These are phyloP conservation scores for Cassiopea andromeda DNA, from an alignment of 30 jellyfish, hydroid and myxozoan genomes.

Conservation along the genomic window DNA sequence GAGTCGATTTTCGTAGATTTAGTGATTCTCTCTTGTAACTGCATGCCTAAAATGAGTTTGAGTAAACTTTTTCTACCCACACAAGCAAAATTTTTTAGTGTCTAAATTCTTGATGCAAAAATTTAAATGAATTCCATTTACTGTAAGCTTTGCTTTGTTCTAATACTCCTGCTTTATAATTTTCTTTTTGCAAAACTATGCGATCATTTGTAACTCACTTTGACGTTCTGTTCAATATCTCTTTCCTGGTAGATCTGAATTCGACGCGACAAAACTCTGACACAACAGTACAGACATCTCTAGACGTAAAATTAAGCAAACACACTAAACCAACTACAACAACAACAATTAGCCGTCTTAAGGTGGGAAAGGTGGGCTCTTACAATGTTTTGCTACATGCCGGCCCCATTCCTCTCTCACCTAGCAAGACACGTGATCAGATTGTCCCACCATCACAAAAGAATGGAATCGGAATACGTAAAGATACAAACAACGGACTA, in stretches of 20 bases:
- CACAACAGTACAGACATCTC: not conserved
- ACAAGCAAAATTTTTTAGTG: no score
- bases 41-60: not conserved
- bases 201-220: no score
- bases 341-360: not conserved
- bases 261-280: not conserved
- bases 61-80: no score
- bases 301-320: not conserved
- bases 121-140: no score
- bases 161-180: no score
- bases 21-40: not conserved
- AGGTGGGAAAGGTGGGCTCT: slow-evolving; percentile 58
- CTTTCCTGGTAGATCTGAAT: not conserved
- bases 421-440: slow-evolving; percentile 68
- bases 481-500: not conserved
- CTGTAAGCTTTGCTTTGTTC: no score
- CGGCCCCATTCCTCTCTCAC: slow-evolving; percentile 68
- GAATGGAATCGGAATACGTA: not conserved
- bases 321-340: not conserved
- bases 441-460: slow-evolving; percentile 48
- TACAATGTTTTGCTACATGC: slow-evolving; percentile 73
- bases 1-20: not conserved
- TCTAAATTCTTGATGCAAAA: no score
- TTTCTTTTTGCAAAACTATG: no score
- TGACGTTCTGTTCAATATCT: not conserved